Evolutionary conservation across 2,888 invertebrate genomes (phyloP), one percentile per base, ranked within the genome.

Genomic region (Drosophila sordidula): DNA sequence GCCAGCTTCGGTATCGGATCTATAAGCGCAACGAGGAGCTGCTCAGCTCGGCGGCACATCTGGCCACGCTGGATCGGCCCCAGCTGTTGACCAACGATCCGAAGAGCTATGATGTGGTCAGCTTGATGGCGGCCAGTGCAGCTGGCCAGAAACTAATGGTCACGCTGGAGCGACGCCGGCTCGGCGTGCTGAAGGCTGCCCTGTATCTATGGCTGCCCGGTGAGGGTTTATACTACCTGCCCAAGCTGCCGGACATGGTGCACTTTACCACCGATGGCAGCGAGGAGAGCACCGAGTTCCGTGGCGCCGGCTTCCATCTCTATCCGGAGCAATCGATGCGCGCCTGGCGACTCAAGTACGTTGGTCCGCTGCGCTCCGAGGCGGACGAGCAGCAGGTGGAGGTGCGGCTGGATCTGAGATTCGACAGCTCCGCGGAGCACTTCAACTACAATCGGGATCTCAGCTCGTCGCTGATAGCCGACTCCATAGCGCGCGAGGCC

Each of bases 391-490:
- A 93, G 70, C 93, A 93, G 1, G 93, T 95, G 2, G 90, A 94
- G 3, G 95, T 96, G 0, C 93, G 93, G 16, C 93, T 96, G 85
- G 92, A 94, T 39, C 94, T 95, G 0, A 93, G 93, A 95, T 96
- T 3, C 93, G 93, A 9, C 93, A 96, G 88, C 92, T 93, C 56
- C 93, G 93, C 94, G 32, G 93, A 93, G 0, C 93, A 94, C 89
- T 97, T 96, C 90, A 95, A 96, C 85, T 97, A 95, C 87, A 96
- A 97, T 90, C 94, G 94, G 0, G 95, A 96, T 76, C 93, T 96
- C 45, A 93, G 95, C 75, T 94, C 94, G 0, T 92, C 93, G 1
- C 92, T 95, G 0, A 93, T 96, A 83, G 95, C 96, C 45, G 94
- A 95, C 70, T 95, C 96, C 2, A 94, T 97, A 38, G 96, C 97